These are phyloP conservation scores for Amazona vittata DNA, from an alignment of 2,113 vertebrate genomes.

Conservation along the genomic window DNA sequence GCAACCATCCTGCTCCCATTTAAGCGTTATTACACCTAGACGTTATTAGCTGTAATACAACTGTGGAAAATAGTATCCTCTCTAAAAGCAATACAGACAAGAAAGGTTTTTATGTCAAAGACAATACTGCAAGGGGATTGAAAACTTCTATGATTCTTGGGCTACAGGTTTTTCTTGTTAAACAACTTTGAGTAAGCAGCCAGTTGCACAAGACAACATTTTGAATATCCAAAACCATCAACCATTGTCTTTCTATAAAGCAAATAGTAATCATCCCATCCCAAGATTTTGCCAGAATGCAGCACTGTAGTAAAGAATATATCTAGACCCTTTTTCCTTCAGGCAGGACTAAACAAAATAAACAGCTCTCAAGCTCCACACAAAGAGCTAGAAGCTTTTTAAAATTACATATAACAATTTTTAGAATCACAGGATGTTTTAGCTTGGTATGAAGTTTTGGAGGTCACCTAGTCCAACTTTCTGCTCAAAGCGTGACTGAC, in stretches of 20 bases:
- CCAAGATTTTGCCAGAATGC: not conserved
- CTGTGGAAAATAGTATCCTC: not conserved
- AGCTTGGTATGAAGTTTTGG: not conserved
- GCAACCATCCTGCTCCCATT: not conserved
- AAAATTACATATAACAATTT: not conserved
- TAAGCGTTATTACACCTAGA: not conserved
- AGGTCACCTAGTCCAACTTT: not conserved
- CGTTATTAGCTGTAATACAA: not conserved
- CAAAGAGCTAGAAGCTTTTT: not conserved
- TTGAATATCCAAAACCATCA: not conserved
- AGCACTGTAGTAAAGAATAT: not conserved
- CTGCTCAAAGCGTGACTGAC: not conserved
- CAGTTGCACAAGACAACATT: not conserved
- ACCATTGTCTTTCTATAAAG: not conserved
- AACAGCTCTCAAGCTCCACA: not conserved
- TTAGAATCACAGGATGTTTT: not conserved
- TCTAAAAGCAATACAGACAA: not conserved
- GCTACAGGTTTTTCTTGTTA: not conserved
- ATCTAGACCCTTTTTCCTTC: not conserved
- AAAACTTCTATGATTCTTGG: not conserved
- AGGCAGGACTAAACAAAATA: not conserved
- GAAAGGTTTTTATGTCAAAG: not conserved
- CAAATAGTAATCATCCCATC: not conserved
- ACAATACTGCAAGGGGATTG: accelerated
- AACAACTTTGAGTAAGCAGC: not conserved